Conservation (phyloP, 2,113 vertebrate species). For the Micronycteris hirsuta region DNA sequence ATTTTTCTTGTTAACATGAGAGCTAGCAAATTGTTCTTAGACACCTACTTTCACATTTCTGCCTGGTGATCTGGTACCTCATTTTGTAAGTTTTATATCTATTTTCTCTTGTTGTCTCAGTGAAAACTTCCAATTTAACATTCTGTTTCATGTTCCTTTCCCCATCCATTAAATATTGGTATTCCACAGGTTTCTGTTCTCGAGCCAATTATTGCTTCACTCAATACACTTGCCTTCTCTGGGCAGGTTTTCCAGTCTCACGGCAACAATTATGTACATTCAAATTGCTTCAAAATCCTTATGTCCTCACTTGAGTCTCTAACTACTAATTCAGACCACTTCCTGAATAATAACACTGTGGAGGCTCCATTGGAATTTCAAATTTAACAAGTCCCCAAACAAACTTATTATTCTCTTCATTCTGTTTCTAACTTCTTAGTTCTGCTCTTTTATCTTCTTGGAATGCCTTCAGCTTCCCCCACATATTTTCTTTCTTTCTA, state of each 20-base stretch:
- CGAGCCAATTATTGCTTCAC: slow-evolving; percentile 14
- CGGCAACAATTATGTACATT: not conserved
- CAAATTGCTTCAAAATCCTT: not conserved
- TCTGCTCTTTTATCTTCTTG: not conserved
- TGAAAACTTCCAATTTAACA: not conserved
- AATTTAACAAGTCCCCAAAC: not conserved
- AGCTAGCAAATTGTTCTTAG: not conserved
- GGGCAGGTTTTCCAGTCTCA: not conserved
- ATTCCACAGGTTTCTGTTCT: slow-evolving; percentile 33
- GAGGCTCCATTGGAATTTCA: not conserved
- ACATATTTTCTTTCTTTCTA: not conserved
- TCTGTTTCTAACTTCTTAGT: not conserved
- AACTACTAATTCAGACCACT: not conserved
- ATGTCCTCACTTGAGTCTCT: not conserved
- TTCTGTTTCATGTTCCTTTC: not conserved
- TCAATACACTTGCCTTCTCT: not conserved
- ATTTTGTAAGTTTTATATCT: not conserved
- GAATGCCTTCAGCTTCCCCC: not conserved
- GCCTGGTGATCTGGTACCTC: not conserved
- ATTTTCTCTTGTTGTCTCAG: not conserved
- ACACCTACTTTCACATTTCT: not conserved
- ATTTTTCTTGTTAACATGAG: not conserved
- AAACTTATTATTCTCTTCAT: not conserved
- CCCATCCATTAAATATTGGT: not conserved
- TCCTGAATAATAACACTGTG: not conserved